Percentiles rank a stretch among this genome's conserved stretches.
Conservation (phyloP, 1,140 invertebrate species). For the Antheraea pernyi region DNA sequence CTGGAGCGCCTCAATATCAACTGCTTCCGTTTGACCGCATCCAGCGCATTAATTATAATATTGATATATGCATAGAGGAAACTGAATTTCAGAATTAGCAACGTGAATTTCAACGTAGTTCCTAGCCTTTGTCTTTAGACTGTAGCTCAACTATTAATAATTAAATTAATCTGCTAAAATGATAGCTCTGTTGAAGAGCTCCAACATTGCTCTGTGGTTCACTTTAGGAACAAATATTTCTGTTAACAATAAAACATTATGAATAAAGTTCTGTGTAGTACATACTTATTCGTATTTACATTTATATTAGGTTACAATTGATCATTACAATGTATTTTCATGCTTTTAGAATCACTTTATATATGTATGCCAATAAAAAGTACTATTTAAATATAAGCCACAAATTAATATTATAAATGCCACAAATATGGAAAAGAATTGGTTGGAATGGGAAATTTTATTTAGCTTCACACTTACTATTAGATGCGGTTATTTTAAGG, state of each 20-base stretch:
- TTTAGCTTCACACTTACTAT: too few relatives aligned
- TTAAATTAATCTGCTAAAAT: conserved; percentile 17
- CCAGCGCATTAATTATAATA: background rate
- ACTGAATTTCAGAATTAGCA: background rate
- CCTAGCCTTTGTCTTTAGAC: background rate
- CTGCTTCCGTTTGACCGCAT: too few relatives aligned
- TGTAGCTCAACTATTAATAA: conserved; percentile 14
- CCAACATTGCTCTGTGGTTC: conserved; percentile 16
- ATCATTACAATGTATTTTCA: too few relatives aligned
- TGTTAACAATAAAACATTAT: background rate
- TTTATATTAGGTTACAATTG: too few relatives aligned
- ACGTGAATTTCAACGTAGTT: background rate
- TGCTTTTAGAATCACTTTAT: too few relatives aligned
- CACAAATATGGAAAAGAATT: too few relatives aligned
- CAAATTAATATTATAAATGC: too few relatives aligned
- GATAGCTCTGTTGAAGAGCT: conserved; percentile 4
- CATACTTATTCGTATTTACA: background rate
- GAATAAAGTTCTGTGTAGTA: background rate
- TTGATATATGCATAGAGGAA: background rate
- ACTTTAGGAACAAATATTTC: background rate
- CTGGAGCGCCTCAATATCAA: too few relatives aligned
- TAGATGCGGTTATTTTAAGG: too few relatives aligned
- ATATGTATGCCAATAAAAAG: too few relatives aligned
- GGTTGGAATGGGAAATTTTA: too few relatives aligned
- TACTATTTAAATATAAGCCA: too few relatives aligned